Evolutionary conservation across 2,888 invertebrate genomes (phyloP), one percentile per base, ranked within the genome.

Genomic region (Tiliacea aurago): DNA sequence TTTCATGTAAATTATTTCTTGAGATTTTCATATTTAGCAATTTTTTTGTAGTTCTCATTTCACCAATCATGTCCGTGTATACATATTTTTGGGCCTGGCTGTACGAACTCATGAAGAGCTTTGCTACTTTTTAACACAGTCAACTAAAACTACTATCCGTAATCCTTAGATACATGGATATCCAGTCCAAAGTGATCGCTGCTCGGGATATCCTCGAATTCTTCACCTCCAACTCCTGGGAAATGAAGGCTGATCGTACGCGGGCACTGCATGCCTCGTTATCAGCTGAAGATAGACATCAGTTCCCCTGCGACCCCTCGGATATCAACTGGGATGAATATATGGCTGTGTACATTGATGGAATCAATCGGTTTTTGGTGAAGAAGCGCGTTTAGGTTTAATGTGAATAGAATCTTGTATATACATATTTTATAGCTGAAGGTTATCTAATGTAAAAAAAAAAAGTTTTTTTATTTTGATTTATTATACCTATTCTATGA

Each of bases 161-260:
- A 11, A 33, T 69, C n/a, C 5, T 15, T 67, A 83, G 83, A 58
- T 68, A 84, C 56, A 58, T 84, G 63, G 70, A 84, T 47, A 63
- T 77, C 11, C 84, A 83, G 45, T 62, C 84, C 18, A 73, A 51
- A 70, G 58, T 68, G 37, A 4, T 68, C 5, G 20, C 37, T 1
- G 64, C 23, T 0, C 81, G 80, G 11, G 37, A 62, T 23, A 1
- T 53, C 7, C 28, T 80, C 7, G 68, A 66, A 4, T 84, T 41
- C 59, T 83, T 77, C 41, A 84, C 83, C 2, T 59, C 62, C 2
- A 33, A 84, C 11, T 62, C 81, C 20, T 83, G 81, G 84, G 71
- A 72, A 43, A 84, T 83, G 81, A 73, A 77, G 64, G 59, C 55
- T 0, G 70, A 76, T 11, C 62, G 55, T 11, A 67, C 77, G 7